Evolutionary conservation across 2,797 vertebrate genomes (phyloP).

Genomic region (Chaetodon trifasciatus): DNA sequence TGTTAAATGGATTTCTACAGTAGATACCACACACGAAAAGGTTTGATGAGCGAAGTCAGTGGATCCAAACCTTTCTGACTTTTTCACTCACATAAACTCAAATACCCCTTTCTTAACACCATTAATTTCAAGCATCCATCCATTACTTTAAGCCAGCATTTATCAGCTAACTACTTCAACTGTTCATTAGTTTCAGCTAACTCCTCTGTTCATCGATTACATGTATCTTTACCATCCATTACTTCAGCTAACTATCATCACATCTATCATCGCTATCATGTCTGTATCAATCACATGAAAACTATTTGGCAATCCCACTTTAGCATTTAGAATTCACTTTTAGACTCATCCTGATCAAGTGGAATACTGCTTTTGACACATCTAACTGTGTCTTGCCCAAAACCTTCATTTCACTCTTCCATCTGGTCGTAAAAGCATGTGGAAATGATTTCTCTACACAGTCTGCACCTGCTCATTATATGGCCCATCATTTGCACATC

Average conservation of each 20-base stretch:
- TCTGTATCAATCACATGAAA: slow-evolving; percentile 6
- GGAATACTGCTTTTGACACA: slow-evolving; percentile 31
- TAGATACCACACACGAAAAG: not conserved
- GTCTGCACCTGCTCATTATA: slow-evolving; percentile 75
- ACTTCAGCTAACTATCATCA: not conserved
- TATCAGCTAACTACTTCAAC: not conserved
- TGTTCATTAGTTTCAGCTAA: not conserved
- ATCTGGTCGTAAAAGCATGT: slow-evolving; percentile 58
- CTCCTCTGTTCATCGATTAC: not conserved
- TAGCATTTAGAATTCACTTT: not conserved
- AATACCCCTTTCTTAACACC: not conserved
- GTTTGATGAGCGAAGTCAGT: not conserved
- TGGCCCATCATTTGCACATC: slow-evolving; percentile 76
- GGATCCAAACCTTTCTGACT: not conserved
- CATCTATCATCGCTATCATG: not conserved
- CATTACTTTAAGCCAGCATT: no score
- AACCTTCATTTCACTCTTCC: slow-evolving; percentile 26
- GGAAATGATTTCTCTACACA: slow-evolving; percentile 58
- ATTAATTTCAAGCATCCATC: not conserved
- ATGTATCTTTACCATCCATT: not conserved
- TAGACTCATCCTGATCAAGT: slow-evolving; percentile 9
- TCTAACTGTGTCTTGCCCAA: slow-evolving; percentile 4
- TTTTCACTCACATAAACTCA: not conserved
- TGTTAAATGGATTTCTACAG: not conserved
- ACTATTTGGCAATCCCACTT: not conserved